phyloP scores from a whole-genome alignment of 2,888 invertebrate species.

The Mesorhabditis belari region DNA sequence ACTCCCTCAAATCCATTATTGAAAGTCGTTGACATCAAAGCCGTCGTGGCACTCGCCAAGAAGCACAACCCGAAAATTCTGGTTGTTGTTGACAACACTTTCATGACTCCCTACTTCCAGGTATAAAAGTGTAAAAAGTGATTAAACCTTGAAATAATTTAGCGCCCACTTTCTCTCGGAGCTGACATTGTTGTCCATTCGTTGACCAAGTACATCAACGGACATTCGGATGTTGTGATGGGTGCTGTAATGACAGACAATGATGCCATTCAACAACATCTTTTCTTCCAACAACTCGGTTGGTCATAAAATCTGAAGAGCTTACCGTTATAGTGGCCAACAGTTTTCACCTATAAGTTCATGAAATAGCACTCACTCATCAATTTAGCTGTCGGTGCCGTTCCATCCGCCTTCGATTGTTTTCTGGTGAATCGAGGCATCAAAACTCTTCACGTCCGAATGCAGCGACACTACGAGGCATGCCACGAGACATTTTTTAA shows the following conservation, averaged over 20 bases:
- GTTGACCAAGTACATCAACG: slow-evolving; percentile 94
- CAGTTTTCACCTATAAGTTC: neutral
- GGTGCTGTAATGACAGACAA: slow-evolving; percentile 74
- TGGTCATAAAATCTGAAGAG: neutral
- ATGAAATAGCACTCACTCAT: neutral
- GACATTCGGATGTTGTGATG: slow-evolving; percentile 94
- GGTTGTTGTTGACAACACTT: slow-evolving; percentile 85
- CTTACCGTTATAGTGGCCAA: neutral
- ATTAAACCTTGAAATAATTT: slow-evolving; percentile 21
- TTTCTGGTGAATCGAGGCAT: slow-evolving; percentile 79
- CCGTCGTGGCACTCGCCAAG: slow-evolving; percentile 58
- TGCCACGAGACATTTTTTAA: too few species aligned
- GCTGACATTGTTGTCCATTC: slow-evolving; percentile 87
- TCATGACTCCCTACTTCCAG: slow-evolving; percentile 57
- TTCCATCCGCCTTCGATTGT: slow-evolving; percentile 94
- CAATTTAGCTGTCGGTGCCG: slow-evolving; percentile 73
- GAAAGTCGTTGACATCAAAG: slow-evolving; percentile 78
- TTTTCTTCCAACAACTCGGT: slow-evolving; percentile 64
- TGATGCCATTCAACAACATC: slow-evolving; percentile 66
- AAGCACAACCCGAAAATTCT: slow-evolving; percentile 55
- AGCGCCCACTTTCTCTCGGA: slow-evolving; percentile 81
- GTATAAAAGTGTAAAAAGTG: slow-evolving; percentile 6
- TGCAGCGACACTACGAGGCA: slow-evolving; percentile 81
- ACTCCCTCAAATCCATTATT: slow-evolving; percentile 90
- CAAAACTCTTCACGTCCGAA: slow-evolving; percentile 83